A percentile compares a stretch with the other conserved stretches of the same genome.
These are phyloP conservation scores for Leptinotarsa undecemlineata DNA, from an alignment of 1,140 invertebrate species.

Conservation along the genomic window DNA sequence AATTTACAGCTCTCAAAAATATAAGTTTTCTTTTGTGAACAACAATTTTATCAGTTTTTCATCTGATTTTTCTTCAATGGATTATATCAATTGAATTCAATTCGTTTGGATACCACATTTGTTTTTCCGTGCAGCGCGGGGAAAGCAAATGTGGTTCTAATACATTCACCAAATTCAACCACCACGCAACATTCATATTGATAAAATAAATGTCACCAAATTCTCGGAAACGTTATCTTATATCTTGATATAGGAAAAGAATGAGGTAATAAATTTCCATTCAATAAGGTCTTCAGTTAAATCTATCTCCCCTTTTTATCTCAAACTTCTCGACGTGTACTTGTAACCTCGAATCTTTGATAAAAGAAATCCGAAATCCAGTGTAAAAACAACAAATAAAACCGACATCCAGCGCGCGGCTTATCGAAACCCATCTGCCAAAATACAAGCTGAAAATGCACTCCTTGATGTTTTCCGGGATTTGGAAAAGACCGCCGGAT, in stretches of 20 bases:
- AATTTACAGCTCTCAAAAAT: too few relatives aligned
- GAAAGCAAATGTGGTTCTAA: background rate
- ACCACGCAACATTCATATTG: background rate
- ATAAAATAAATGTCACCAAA: conserved; percentile 3
- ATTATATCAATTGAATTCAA: too few relatives aligned
- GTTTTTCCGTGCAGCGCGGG: too few relatives aligned
- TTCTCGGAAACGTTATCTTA: conserved; percentile 3
- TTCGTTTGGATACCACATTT: too few relatives aligned
- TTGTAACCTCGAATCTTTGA: conserved; percentile 4
- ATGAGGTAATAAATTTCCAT: conserved; percentile 20
- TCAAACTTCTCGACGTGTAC: background rate
- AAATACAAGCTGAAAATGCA: conserved; percentile 27
- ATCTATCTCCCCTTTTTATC: conserved; percentile 10
- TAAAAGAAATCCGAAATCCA: conserved; percentile 17
- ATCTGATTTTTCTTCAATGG: too few relatives aligned
- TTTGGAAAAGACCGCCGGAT: background rate
- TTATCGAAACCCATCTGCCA: conserved; percentile 25
- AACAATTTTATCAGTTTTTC: too few relatives aligned
- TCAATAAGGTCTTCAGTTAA: conserved; percentile 9
- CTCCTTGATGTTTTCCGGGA: conserved; percentile 15
- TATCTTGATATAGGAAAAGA: conserved; percentile 10
- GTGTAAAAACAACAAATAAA: conserved; percentile 28
- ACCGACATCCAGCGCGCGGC: background rate
- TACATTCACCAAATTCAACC: background rate
- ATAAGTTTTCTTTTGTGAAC: too few relatives aligned